Evolutionary conservation across 2,113 vertebrate species (phyloP), one percentile per base, ranked within the genome.

Genomic region (Indicator indicator): DNA sequence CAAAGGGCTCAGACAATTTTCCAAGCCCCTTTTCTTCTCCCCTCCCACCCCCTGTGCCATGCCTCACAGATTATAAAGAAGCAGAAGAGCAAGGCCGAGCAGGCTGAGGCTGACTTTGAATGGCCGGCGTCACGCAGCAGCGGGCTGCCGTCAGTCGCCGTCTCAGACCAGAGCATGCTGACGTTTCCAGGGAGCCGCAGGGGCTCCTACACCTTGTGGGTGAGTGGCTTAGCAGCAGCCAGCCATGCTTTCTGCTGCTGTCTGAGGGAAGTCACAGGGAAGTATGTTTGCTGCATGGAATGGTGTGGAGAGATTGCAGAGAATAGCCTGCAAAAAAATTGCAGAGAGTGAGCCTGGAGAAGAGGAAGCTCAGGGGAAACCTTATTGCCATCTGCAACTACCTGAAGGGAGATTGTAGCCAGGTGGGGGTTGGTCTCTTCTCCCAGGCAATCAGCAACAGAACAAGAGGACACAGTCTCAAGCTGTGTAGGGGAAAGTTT

Each of bases 11-110:
- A 46, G 9, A 11, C 9, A 56, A 18, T 71, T 90, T 82, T 67
- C 58, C 7, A 12, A 32, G 76, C 18, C 91, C 5, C 0, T 3
- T 30, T 44, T 74, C 32, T 44, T 17, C 12, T 32, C 17, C 5
- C 23, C 52, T 18, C 52, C 26, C n/a, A 82, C 48, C 27, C 30
- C 0, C 14, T 54, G 11, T 28, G 21, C 23, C 32, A 9, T 9
- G 3, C 55, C 12, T 69, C 86, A 36, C 96, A 99, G 99, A 99
- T 99, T 85, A 99, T 99, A 90, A 98, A 98, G 89, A 98, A 99
- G 92, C 98, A 98, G 96, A 99, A 99, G 62, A 97, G 92, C 83
- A 98, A 98, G 77, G 24, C 52, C 0, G 98, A 98, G 96, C 99
- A 97, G 50, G 88, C 97, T 0, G 99, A 99, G 86, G 98, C 98